Evolutionary conservation across 2,797 vertebrate species (phyloP), one percentile per base, ranked within the genome.

Genomic region (Centropyge bicolor): DNA sequence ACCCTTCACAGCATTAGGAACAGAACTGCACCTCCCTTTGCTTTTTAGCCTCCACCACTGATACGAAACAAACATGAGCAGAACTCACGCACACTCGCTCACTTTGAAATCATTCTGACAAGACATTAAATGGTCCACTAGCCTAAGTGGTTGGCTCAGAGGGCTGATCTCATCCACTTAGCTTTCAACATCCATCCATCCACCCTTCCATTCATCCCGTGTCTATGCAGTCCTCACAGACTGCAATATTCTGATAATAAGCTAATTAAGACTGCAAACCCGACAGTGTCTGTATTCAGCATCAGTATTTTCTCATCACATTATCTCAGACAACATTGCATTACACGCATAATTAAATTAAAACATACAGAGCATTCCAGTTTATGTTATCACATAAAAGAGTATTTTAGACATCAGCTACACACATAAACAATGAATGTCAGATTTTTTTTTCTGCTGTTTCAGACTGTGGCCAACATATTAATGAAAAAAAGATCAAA

Each of bases 81-180:
- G 7, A 45, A 8, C 52, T 27, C 62, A 43, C 55, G 40, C 51
- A 60, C 20, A 48, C 62, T 38, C 24, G 8, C 43, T 41, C 49
- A 35, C 38, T 66, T 56, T 60, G 24, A 83, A 66, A 68, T 74
- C 17, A 24, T 61, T 82, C 59, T 80, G 59, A 74, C 46, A 8
- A 73, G 49, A 67, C 52, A 60, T 73, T 75, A 65, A 77, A 81
- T 40, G 59, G 70, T 74, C 72, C 56, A 54, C 74, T 52, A 70
- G 73, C 46, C 75, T 70, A 67, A 85, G 77, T 76, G 81, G 52
- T 70, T 40, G 19, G 20, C 71, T 86, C 64, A 74, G 31, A 79
- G 40, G 54, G 60, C 46, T 84, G 74, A 35, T 76, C 19, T 78
- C 40, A 67, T 80, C 60, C 59, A 80, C 72, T 86, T 82, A 24